Percentiles rank a stretch among this genome's conserved stretches.
phyloP scores from a whole-genome alignment of 2,888 invertebrate species.

The Reticulitermes lucifugus region DNA sequence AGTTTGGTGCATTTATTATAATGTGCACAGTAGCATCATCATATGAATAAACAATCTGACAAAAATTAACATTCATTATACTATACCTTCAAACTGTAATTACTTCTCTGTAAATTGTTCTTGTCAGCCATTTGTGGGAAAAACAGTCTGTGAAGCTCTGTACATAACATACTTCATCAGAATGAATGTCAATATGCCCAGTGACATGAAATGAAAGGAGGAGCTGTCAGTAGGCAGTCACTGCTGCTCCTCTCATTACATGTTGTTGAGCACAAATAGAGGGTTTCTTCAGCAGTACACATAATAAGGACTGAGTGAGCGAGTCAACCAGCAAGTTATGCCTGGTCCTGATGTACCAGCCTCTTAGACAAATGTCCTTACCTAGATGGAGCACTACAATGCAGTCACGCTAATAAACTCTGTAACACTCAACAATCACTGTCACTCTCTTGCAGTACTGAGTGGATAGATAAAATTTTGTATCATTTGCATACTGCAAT shows the following conservation, averaged over 20 bases:
- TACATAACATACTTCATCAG: slow-evolving; percentile 3
- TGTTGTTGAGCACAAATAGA: not conserved
- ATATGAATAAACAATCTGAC: slow-evolving; percentile 50
- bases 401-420: not conserved
- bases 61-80: slow-evolving; percentile 41
- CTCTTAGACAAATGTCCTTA: not conserved
- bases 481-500: not conserved
- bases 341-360: not conserved
- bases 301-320: not conserved
- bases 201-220: no score
- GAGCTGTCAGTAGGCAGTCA: not conserved
- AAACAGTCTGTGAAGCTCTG: slow-evolving; percentile 17
- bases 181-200: not conserved
- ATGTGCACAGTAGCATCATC: slow-evolving; percentile 47
- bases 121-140: not conserved
- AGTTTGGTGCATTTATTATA: slow-evolving; percentile 52
- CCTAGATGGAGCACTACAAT: not conserved
- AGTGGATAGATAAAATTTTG: not conserved
- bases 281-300: not conserved
- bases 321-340: slow-evolving; percentile 6
- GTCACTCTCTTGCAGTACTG: not conserved
- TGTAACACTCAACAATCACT: not conserved
- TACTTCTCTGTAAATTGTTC: slow-evolving; percentile 9
- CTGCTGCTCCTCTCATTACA: not conserved
- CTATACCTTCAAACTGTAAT: slow-evolving; percentile 5